Conservation (phyloP, 2,888 invertebrate genomes). For the Drosophila cognata region DNA sequence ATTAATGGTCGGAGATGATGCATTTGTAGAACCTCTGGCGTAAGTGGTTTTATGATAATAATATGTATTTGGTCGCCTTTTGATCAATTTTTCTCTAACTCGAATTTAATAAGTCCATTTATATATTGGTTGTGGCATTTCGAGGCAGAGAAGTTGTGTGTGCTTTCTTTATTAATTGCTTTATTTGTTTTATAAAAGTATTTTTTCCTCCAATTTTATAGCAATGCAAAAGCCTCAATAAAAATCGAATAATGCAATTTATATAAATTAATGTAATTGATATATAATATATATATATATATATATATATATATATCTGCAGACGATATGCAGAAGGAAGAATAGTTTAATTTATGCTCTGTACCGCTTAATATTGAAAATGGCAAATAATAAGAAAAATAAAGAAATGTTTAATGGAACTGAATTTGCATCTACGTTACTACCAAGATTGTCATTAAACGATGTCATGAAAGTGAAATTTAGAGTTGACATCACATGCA, state of each 20-base stretch:
- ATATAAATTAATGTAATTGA: slow-evolving; percentile 30
- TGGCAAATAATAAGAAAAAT: slow-evolving; percentile 33
- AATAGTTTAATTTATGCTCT: slow-evolving; percentile 29
- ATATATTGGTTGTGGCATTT: background rate
- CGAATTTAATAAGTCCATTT: background rate
- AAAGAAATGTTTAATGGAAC: slow-evolving; percentile 23
- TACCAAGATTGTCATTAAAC: slow-evolving; percentile 53
- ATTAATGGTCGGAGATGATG: background rate
- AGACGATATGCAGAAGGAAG: slow-evolving; percentile 37
- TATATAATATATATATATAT: slow-evolving; percentile 18
- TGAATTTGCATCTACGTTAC: slow-evolving; percentile 31
- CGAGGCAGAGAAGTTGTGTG: background rate
- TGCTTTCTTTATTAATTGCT: slow-evolving; percentile 20
- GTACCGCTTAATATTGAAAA: slow-evolving; percentile 29
- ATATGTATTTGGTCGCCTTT: background rate
- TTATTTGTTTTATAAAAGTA: slow-evolving; percentile 54
- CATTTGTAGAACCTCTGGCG: background rate
- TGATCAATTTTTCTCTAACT: background rate
- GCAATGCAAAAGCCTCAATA: slow-evolving; percentile 53
- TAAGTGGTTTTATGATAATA: background rate
- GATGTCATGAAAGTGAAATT: slow-evolving; percentile 73
- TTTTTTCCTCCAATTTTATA: slow-evolving; percentile 75
- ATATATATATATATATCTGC: slow-evolving; percentile 9
- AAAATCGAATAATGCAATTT: slow-evolving; percentile 26
- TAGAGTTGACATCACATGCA: slow-evolving; percentile 21